Conservation (phyloP, 2,888 invertebrate genomes). For the Tenthredo livida region DNA sequence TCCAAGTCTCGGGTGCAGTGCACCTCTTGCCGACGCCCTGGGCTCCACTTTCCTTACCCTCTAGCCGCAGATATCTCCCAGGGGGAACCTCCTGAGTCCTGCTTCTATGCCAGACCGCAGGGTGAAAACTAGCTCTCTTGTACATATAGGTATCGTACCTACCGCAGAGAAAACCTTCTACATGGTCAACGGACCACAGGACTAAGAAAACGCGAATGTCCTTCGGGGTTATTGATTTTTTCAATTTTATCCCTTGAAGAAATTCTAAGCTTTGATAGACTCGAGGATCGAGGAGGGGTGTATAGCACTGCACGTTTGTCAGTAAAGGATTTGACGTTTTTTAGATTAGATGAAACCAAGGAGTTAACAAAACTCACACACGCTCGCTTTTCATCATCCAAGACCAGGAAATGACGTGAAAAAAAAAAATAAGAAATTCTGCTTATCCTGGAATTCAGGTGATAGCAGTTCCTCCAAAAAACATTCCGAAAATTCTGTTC, state of each 20-base stretch:
- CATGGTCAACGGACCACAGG: neutral
- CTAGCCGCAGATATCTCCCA: slow-evolving; percentile 46
- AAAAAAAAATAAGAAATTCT: neutral
- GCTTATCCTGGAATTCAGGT: neutral
- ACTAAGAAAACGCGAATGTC: slow-evolving; percentile 41
- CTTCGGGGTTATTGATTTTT: slow-evolving; percentile 39
- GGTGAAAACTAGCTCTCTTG: slow-evolving; percentile 42
- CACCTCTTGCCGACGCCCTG: slow-evolving; percentile 29
- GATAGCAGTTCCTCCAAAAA: neutral
- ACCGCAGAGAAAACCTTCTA: neutral
- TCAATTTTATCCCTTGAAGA: neutral
- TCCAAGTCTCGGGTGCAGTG: neutral
- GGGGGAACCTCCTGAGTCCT: neutral
- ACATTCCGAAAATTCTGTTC: neutral
- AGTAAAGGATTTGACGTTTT: neutral
- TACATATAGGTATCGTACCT: neutral
- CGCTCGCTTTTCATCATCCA: neutral
- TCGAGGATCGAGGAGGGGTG: neutral
- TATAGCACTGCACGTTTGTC: neutral
- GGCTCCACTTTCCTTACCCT: slow-evolving; percentile 47
- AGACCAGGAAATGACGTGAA: neutral
- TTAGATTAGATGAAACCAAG: neutral
- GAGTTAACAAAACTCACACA: neutral
- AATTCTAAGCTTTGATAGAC: neutral
- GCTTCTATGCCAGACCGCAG: slow-evolving; percentile 30